These are phyloP conservation scores for Cataglyphis rosenhaueri DNA, from an alignment of 2,888 invertebrate species.

Conservation along the genomic window DNA sequence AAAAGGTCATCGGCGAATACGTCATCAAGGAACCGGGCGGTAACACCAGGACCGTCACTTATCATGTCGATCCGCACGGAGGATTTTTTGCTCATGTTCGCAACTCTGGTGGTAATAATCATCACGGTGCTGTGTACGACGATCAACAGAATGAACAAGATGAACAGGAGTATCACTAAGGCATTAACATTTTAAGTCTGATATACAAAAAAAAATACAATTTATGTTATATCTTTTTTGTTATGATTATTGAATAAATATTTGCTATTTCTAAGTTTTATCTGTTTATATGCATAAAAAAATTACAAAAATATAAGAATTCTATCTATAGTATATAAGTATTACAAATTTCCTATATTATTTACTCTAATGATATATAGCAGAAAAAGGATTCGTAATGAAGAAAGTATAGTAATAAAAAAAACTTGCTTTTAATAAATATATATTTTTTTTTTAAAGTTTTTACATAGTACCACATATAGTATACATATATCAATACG, in stretches of 20 bases:
- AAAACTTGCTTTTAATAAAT: too few relatives aligned
- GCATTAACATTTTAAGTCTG: slow-evolving; percentile 21
- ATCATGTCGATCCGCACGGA: slow-evolving; percentile 82
- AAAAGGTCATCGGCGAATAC: slow-evolving; percentile 84
- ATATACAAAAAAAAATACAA: background rate
- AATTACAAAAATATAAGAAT: background rate
- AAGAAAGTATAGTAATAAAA: too few relatives aligned
- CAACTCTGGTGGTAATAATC: slow-evolving; percentile 82
- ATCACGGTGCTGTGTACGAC: slow-evolving; percentile 80
- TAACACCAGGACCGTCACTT: slow-evolving; percentile 81
- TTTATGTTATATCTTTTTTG: background rate
- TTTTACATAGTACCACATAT: too few relatives aligned
- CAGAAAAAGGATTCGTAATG: too few relatives aligned
- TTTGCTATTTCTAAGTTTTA: background rate
- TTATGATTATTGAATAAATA: slow-evolving; percentile 40
- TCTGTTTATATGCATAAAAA: background rate
- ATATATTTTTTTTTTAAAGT: too few relatives aligned
- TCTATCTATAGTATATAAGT: background rate
- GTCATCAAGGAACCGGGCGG: slow-evolving; percentile 85
- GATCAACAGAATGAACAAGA: slow-evolving; percentile 58
- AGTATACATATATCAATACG: too few relatives aligned
- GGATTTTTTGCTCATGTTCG: slow-evolving; percentile 85
- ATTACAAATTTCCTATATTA: too few relatives aligned
- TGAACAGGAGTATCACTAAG: slow-evolving; percentile 67
- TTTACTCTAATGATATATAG: too few relatives aligned